Evolutionary conservation across 2,888 invertebrate genomes (phyloP), one percentile per base, ranked within the genome.

Genomic region (Erannis defoliaria): DNA sequence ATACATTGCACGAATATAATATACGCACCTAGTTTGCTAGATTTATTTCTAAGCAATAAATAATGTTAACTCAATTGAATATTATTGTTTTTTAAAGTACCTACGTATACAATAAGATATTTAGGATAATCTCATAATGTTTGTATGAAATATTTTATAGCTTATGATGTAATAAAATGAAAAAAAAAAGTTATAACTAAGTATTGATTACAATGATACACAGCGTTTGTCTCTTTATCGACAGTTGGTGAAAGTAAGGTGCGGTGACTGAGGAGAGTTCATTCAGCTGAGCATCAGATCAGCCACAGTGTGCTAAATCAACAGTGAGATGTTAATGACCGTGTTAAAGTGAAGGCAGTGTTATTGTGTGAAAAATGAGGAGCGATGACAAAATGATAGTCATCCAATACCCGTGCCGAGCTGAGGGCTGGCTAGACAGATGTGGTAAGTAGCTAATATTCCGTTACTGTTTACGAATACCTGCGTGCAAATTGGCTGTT

Each of bases 341-440:
- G 80, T 71, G 66, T 78, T 77, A 54, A 67, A 73, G 69, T 69
- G 66, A 64, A 62, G 56, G 55, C 67, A 72, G 69, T 77, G 65
- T 71, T 76, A 74, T 71, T 72, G 75, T 78, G 81, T 66, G 61
- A 74, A 86, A 84, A 70, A 90, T 90, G 90, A 88, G 80, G 77
- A 81, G 75, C 70, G 76, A 80, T 67, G 82, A 86, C 71, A 74
- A 68, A 65, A 66, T 74, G 69, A 70, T 88, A 65, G 83, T 84
- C 71, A 93, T 92, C 64, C 76, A 84, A 51, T 93, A 87, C 66
- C 93, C 93, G 21, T 93, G 93, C 74, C 87, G 91, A 43, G 93
- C 86, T 16, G 93, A 93, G 73, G 93, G 93, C 42, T 93, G 93
- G 93, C 81, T 93, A 19, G 85, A 92, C 64, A 82, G 88, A 88